Evolutionary conservation across 2,113 vertebrate genomes (phyloP).

Genomic region (Hemiscyllium ocellatum): DNA sequence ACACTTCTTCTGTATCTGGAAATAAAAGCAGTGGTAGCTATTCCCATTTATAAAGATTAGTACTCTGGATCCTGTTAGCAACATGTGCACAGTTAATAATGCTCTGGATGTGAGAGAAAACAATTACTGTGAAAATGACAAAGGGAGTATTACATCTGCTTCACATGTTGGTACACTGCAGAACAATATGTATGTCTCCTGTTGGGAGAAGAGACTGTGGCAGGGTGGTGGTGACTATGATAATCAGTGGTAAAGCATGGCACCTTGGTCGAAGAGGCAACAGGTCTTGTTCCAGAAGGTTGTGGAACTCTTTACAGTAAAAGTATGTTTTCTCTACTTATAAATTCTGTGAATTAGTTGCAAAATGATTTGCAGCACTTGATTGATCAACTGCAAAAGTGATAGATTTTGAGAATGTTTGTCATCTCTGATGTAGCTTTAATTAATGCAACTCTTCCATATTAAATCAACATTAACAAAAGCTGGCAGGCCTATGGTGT

Average conservation of each 20-base stretch:
- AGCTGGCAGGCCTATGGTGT: background rate
- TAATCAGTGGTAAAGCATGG: background rate
- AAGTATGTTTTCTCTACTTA: background rate
- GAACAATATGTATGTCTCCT: too few relatives aligned
- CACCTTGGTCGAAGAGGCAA: background rate
- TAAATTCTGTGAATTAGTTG: background rate
- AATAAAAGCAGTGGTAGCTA: background rate
- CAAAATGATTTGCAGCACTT: background rate
- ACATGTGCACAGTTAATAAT: background rate
- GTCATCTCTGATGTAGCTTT: background rate
- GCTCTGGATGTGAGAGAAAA: background rate
- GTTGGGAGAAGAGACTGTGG: background rate
- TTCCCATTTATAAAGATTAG: background rate
- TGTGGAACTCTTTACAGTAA: background rate
- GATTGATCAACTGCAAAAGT: background rate
- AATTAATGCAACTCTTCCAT: background rate
- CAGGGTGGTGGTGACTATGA: background rate
- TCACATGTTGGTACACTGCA: background rate
- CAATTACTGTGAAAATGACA: background rate
- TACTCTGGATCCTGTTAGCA: background rate
- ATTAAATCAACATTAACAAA: background rate
- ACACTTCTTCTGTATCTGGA: background rate
- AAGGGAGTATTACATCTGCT: background rate
- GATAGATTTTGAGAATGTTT: background rate
- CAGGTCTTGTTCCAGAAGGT: background rate